Conservation (phyloP, 2,797 vertebrate genomes). For the Cetoscarus ocellatus region DNA sequence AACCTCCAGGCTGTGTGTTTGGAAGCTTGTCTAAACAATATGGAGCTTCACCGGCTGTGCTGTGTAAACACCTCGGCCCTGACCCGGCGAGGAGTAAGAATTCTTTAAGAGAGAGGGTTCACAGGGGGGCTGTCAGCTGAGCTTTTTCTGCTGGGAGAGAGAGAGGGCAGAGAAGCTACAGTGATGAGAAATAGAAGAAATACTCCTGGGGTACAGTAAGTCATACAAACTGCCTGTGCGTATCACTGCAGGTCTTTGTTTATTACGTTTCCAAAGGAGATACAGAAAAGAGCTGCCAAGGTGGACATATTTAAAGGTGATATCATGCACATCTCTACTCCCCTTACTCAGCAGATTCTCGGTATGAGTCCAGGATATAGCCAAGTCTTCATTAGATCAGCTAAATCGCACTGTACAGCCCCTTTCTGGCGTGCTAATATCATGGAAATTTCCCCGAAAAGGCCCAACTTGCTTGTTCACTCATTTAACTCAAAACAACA, state of each 20-base stretch:
- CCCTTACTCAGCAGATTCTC: conserved; percentile 69
- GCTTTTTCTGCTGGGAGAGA: conserved; percentile 38
- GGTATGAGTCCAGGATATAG: conserved; percentile 32
- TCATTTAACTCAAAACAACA: too few species aligned
- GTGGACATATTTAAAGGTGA: conserved; percentile 50
- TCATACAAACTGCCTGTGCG: conserved; percentile 33
- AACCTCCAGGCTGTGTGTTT: conserved; percentile 80
- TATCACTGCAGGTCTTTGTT: conserved; percentile 36
- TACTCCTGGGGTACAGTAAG: conserved; percentile 54
- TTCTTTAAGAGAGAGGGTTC: conserved; percentile 76
- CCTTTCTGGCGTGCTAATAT: conserved; percentile 25
- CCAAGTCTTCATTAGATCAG: conserved; percentile 53
- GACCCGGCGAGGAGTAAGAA: conserved; percentile 79
- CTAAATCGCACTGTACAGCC: conserved; percentile 60
- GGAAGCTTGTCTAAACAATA: conserved; percentile 87
- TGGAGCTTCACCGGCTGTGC: conserved; percentile 80
- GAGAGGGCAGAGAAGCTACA: conserved; percentile 47
- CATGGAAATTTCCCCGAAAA: background rate
- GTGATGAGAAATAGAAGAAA: conserved; percentile 39
- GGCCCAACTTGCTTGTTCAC: too few species aligned
- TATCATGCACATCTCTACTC: conserved; percentile 24
- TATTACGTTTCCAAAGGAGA: conserved; percentile 49
- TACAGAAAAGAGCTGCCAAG: conserved; percentile 43
- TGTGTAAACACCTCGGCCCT: conserved; percentile 84
- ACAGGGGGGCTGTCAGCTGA: conserved; percentile 67